Evolutionary conservation across 2,113 vertebrate genomes (phyloP), one percentile per base, ranked within the genome.

Genomic region (Thymallus thymallus): DNA sequence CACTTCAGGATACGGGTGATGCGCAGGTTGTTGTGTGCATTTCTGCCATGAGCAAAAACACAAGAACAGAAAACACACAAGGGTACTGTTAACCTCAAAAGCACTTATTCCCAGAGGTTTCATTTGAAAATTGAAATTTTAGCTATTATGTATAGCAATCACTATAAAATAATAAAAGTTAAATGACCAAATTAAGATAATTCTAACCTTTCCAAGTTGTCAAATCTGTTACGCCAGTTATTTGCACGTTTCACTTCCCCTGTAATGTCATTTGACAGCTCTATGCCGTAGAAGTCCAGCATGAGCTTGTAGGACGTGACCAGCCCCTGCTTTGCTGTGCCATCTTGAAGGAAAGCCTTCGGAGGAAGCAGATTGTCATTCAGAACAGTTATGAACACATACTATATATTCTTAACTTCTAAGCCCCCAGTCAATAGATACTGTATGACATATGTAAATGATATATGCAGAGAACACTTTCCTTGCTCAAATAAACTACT

Each of bases 1-100:
- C 96, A 96, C 93, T 98, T 99, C 78, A 98, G 91, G 82, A 99
- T 96, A 64, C 95, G 95, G 0, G 97, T 98, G 82, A 99, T 96
- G 71, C 95, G 94, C 65, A 96, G 85, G 81, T 94, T 96, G 91
- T 97, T 99, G 81, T 98, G 97, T 76, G 90, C 88, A 78, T 77
- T 89, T 18, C 95, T 97, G 88, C 75, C 46, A 63, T 35, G 4
- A 63, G 74, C 35, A 76, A 71, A 67, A 66, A 10, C 23, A 73
- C 74, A 75, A 20, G 62, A 4, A 67, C 3, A 65, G 23, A 9
- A 46, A 24, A 9, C 48, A 12, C 23, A 24, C 45, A 62, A 76
- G 62, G 35, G 35, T 41, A 41, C 35, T 41, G 9, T 41, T 41
- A 41, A 41, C 35, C 35, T 41, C 35, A 41, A 41, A 41, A 41